Percentiles rank a stretch among this genome's conserved stretches.
Evolutionary conservation across 2,888 invertebrate genomes (phyloP).

Genomic region (Ophion ventricosus): DNA sequence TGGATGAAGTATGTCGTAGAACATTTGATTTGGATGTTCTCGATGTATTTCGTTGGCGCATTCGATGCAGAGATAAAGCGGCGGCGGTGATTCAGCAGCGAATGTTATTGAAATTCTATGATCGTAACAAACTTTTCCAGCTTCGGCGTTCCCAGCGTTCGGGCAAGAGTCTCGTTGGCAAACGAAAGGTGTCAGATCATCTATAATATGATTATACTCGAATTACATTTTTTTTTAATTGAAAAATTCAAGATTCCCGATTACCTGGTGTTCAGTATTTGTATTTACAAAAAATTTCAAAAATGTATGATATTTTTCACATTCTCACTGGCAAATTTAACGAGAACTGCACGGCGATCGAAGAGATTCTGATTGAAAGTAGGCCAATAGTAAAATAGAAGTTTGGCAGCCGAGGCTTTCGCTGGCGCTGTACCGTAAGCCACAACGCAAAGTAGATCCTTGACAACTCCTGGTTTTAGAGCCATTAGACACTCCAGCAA

Average conservation of each 20-base stretch:
- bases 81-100: slow-evolving; percentile 95
- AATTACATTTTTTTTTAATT: background rate
- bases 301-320: background rate
- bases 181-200: slow-evolving; percentile 90
- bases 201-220: slow-evolving; percentile 80
- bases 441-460: slow-evolving; percentile 97
- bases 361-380: slow-evolving; percentile 97
- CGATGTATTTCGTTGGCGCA: slow-evolving; percentile 97
- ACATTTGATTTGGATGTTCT: slow-evolving; percentile 93
- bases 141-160: slow-evolving; percentile 93
- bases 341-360: slow-evolving; percentile 93
- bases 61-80: slow-evolving; percentile 97
- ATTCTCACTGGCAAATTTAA: slow-evolving; percentile 92
- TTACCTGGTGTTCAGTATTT: background rate
- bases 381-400: slow-evolving; percentile 99
- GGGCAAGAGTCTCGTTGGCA: slow-evolving; percentile 97
- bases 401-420: slow-evolving; percentile 96
- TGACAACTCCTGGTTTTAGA: slow-evolving; percentile 94
- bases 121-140: slow-evolving; percentile 97
- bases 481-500: slow-evolving; percentile 98
- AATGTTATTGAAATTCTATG: slow-evolving; percentile 95
- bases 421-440: slow-evolving; percentile 98
- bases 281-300: too few relatives aligned
- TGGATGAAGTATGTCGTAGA: slow-evolving; percentile 94
- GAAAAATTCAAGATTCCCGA: background rate